A percentile compares a stretch with the other conserved stretches of the same genome.
Conservation (phyloP, 1,140 invertebrate genomes). For the Sitobion miscanthi region DNA sequence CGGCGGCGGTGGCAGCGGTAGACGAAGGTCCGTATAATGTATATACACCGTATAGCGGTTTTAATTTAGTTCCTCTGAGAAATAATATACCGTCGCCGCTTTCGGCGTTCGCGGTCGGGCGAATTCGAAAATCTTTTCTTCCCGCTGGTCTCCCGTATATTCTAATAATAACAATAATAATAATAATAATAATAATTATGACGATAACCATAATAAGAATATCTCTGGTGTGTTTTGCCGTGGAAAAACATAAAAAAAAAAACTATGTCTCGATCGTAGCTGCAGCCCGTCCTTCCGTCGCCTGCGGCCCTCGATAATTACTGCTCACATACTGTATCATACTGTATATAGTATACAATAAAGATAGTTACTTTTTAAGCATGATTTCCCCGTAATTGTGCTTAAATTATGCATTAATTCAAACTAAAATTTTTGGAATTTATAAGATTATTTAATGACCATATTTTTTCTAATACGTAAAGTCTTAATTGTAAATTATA, state of each 20-base stretch:
- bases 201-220: neutral
- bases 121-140: neutral
- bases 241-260: neutral
- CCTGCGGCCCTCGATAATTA: neutral
- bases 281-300: neutral
- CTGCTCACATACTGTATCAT: neutral
- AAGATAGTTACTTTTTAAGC: neutral
- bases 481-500: neutral
- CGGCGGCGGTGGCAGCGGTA: neutral
- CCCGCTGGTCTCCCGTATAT: neutral
- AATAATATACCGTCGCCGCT: slow-evolving; percentile 2
- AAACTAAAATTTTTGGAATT: neutral
- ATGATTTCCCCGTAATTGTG: neutral
- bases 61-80: slow-evolving; percentile 27
- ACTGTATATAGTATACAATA: neutral
- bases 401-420: neutral
- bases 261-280: neutral
- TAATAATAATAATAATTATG: neutral
- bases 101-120: neutral
- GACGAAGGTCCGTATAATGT: neutral
- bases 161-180: neutral
- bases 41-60: neutral
- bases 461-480: neutral
- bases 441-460: neutral
- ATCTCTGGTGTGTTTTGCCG: neutral